phyloP scores from a whole-genome alignment of 2,888 invertebrate genomes.

The Cerastis rubricosa region DNA sequence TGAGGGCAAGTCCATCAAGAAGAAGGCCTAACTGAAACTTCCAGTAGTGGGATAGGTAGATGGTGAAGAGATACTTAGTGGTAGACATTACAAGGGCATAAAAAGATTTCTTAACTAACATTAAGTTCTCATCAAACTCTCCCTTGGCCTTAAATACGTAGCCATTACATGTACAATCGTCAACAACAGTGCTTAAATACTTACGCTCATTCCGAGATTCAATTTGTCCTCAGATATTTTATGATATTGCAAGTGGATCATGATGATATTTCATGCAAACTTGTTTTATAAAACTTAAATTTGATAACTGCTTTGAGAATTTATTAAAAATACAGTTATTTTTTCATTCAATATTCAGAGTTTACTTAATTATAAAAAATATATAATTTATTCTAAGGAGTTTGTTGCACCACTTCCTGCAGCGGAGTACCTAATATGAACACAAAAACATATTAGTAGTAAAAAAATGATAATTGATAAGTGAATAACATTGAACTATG shows the following conservation, averaged over 20 bases:
- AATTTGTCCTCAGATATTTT: background rate
- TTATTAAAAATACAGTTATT: background rate
- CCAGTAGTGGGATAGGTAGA: background rate
- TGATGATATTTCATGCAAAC: background rate
- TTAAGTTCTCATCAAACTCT: slow-evolving; percentile 30
- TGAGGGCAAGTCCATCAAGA: background rate
- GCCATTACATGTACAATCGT: slow-evolving; percentile 13
- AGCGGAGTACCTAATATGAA: too few relatives aligned
- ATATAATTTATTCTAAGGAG: background rate
- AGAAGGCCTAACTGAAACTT: too few relatives aligned
- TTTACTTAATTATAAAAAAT: background rate
- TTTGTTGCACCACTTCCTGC: background rate
- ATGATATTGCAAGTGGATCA: background rate
- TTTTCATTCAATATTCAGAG: background rate
- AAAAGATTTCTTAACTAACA: slow-evolving; percentile 5
- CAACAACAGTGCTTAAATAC: background rate
- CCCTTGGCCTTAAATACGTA: slow-evolving; percentile 11
- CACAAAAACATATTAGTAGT: too few relatives aligned
- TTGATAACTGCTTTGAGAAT: background rate
- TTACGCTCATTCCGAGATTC: background rate
- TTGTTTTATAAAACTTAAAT: background rate
- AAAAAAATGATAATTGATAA: too few relatives aligned
- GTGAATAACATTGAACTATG: slow-evolving; percentile 7
- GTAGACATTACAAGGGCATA: background rate
- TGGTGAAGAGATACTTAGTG: background rate